phyloP scores from a whole-genome alignment of 37 sponge, comb jelly and placozoan species.

The Hexactinellida sp. region DNA sequence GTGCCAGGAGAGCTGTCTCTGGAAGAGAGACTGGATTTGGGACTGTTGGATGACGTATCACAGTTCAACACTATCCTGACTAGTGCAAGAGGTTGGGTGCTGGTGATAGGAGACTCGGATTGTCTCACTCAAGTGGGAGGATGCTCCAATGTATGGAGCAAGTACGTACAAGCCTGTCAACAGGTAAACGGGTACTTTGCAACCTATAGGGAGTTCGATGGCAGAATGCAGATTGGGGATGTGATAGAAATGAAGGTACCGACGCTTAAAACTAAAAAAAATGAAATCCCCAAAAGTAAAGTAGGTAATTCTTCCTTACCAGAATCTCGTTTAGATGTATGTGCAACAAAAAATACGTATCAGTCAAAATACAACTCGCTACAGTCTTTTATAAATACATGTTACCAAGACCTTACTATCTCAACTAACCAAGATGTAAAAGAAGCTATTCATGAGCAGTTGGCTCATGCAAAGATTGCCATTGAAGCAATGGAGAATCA shows the following conservation, averaged over 20 bases:
- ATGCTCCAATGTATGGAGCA: background rate
- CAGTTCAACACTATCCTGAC: background rate
- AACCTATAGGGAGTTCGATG: background rate
- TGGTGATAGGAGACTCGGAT: background rate
- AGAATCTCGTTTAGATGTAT: background rate
- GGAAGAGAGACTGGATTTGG: background rate
- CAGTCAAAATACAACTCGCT: background rate
- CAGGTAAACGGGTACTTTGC: background rate
- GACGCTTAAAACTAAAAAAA: background rate
- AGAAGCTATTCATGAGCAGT: background rate
- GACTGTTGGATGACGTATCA: background rate
- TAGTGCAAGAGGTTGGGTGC: background rate
- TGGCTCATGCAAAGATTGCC: background rate
- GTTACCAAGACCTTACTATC: background rate
- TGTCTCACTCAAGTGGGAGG: background rate
- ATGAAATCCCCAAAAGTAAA: background rate
- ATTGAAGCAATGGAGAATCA: background rate
- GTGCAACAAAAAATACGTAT: background rate
- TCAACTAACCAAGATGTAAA: background rate
- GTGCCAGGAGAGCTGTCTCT: background rate
- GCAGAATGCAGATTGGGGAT: background rate
- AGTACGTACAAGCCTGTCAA: background rate
- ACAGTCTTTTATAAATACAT: background rate
- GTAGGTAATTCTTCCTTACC: background rate
- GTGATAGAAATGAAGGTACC: background rate